phyloP scores from a whole-genome alignment of 2,888 invertebrate species.

The Drosophila demipolita region DNA sequence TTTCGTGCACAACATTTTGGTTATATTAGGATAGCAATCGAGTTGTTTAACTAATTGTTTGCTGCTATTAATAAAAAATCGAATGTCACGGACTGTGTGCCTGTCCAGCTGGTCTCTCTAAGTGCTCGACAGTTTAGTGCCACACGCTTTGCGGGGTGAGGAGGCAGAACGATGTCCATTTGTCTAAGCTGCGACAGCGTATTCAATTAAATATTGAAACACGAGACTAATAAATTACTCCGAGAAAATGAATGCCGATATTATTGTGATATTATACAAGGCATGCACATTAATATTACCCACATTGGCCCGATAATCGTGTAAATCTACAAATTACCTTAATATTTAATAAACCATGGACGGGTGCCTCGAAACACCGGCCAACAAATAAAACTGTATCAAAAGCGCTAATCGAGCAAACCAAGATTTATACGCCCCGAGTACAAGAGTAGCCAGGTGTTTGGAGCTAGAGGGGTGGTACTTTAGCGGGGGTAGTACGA shows the following conservation, averaged over 20 bases:
- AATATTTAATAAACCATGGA: conserved; percentile 73
- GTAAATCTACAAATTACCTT: conserved; percentile 78
- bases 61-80: conserved; percentile 64
- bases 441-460: conserved; percentile 34
- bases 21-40: conserved; percentile 5
- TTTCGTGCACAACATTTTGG: not conserved
- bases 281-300: conserved; percentile 61
- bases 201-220: conserved; percentile 77
- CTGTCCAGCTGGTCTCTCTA: conserved; percentile 16
- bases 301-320: conserved; percentile 54
- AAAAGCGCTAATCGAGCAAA: conserved; percentile 41
- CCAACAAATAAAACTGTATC: conserved; percentile 45
- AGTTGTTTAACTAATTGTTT: conserved; percentile 32
- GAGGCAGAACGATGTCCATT: conserved; percentile 47
- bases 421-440: conserved; percentile 63
- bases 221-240: conserved; percentile 66
- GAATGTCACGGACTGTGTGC: conserved; percentile 24
- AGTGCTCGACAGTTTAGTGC: conserved; percentile 53
- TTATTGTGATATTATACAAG: conserved; percentile 13
- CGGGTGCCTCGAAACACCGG: conserved; percentile 10
- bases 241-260: conserved; percentile 6
- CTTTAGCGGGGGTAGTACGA: not conserved
- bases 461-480: not conserved
- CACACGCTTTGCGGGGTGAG: conserved; percentile 31
- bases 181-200: conserved; percentile 64